phyloP scores from a whole-genome alignment of 2,797 vertebrate genomes.

The Lacerta agilis region DNA sequence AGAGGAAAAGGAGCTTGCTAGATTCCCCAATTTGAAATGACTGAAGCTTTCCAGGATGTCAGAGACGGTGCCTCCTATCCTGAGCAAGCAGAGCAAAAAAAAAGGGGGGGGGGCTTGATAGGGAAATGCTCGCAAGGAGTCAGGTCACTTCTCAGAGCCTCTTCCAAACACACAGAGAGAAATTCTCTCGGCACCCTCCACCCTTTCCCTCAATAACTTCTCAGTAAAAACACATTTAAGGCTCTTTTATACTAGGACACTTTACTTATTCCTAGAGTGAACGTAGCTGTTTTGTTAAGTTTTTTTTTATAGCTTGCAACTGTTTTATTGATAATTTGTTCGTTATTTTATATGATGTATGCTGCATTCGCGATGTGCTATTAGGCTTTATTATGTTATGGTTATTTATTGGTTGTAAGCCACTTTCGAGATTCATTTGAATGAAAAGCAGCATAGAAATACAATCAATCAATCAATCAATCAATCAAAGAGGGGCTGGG shows the following conservation, averaged over 20 bases:
- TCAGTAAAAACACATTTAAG: slow-evolving; percentile 43
- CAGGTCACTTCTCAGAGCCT: background rate
- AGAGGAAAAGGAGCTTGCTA: background rate
- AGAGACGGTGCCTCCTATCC: background rate
- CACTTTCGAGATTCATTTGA: too few species aligned
- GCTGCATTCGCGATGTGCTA: too few species aligned
- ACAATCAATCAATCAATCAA: too few species aligned
- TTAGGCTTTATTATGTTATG: too few species aligned
- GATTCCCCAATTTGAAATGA: background rate
- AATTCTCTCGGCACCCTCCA: background rate
- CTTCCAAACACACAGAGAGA: background rate
- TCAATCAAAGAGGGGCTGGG: background rate
- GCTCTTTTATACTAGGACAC: slow-evolving; percentile 41
- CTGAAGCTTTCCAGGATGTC: background rate
- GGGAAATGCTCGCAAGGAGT: background rate
- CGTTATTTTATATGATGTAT: too few species aligned
- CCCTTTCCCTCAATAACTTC: slow-evolving; percentile 7
- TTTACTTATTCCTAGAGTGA: slow-evolving; percentile 42
- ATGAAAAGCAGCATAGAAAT: too few species aligned
- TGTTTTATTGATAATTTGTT: too few species aligned
- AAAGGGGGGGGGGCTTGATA: background rate
- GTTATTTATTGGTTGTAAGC: too few species aligned
- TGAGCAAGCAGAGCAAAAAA: background rate
- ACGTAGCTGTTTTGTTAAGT: background rate
- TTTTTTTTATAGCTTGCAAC: too few species aligned